Evolutionary conservation across 2,113 vertebrate genomes (phyloP).

Genomic region (Leucoraja erinaceus): DNA sequence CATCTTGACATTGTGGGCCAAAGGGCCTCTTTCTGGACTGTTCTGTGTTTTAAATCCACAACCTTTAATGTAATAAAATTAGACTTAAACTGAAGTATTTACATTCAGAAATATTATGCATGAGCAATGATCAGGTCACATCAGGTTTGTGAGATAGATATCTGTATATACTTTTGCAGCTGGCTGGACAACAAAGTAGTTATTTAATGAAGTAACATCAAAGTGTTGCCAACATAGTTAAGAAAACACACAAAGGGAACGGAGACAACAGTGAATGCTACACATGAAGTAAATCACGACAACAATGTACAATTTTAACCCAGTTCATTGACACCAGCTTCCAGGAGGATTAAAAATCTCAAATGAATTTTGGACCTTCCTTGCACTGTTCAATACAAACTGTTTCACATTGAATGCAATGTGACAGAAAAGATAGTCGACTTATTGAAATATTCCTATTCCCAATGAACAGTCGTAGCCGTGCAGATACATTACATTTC

Average conservation of each 20-base stretch:
- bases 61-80: no score
- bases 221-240: not conserved
- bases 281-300: not conserved
- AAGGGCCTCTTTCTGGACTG: no score
- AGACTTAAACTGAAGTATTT: no score
- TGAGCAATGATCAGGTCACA: not conserved
- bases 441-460: not conserved
- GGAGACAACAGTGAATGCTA: not conserved
- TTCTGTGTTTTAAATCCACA: no score
- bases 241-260: not conserved
- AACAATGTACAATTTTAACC: not conserved
- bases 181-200: not conserved
- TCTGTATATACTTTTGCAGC: not conserved
- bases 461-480: no score
- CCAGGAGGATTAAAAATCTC: not conserved
- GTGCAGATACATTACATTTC: not conserved
- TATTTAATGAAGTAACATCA: not conserved
- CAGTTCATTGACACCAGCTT: not conserved
- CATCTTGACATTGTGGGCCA: no score
- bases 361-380: not conserved
- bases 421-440: not conserved
- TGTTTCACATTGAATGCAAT: not conserved
- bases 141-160: not conserved
- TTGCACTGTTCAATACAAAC: not conserved
- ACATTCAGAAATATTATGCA: not conserved